Conservation (phyloP, 1,140 invertebrate genomes). For the Ceratina australensis region DNA sequence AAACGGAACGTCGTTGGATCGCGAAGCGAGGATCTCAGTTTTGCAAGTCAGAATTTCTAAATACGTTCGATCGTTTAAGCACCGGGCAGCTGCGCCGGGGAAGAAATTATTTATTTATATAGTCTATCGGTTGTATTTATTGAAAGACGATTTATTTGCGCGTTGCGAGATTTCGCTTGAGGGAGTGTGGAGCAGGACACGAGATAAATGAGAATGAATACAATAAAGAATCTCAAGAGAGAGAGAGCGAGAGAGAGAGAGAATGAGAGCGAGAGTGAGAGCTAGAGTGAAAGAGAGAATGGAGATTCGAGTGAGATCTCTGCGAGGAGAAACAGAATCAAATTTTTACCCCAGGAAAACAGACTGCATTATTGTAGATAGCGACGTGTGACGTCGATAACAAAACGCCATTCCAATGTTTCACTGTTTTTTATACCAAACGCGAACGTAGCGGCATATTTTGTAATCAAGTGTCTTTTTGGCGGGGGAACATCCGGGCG, state of each 20-base stretch:
- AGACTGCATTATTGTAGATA: constrained; percentile 67
- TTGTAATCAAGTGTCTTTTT: constrained; percentile 75
- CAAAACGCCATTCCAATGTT: constrained; percentile 74
- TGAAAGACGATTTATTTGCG: constrained; percentile 74
- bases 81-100: neutral
- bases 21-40: neutral
- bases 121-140: constrained; percentile 78
- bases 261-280: neutral
- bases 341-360: constrained; percentile 44
- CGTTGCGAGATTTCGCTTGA: constrained; percentile 66
- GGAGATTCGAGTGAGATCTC: constrained; percentile 11
- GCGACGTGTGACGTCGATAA: constrained; percentile 54
- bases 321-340: constrained; percentile 42
- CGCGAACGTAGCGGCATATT: constrained; percentile 70
- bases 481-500: neutral
- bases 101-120: constrained; percentile 77
- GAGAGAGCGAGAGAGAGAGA: neutral
- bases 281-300: neutral
- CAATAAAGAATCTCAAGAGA: neutral
- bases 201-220: neutral
- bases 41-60: constrained; percentile 30
- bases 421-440: constrained; percentile 75
- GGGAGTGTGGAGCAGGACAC: neutral
- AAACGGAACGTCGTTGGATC: neutral
- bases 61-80: constrained; percentile 35